Evolutionary conservation across 1,140 invertebrate species (phyloP), one percentile per base, ranked within the genome.

Genomic region (Drosophila biarmipes): DNA sequence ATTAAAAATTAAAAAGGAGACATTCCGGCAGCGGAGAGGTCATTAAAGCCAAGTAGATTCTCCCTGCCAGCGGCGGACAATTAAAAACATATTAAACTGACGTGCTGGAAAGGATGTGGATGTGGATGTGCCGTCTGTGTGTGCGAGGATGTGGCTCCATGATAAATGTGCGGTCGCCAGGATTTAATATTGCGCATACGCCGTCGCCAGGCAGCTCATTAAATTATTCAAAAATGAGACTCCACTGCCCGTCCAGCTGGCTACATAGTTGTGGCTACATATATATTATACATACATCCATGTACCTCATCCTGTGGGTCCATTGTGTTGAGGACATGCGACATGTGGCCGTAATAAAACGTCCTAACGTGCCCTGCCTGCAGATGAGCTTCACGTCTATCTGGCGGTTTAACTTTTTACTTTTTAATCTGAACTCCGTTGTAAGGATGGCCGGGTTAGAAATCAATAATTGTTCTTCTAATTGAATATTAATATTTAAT

Each of bases 401-500:
- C 19, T 17, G 15, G 10, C n/a, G 31, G 19, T 35, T 49, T 45
- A 40, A 48, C 14, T 51, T 31, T 27, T 2, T 14, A 49, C 17
- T 56, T 45, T 31, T 24, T 49, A 43, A 56, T 51, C 51, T 51
- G 43, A 42, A 63, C 40, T 55, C 31, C 27, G 14, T 10, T 45
- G 7, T 55, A 31, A 27, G 14, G 14, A 29, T 4, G 24, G 40
- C 46, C 57, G 37, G 10, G 19, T n/a, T 19, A 11, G 17, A 61
- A 85, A 80, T 86, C 78, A 86, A 86, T 85, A 78, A 57, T 46
- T 34, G 73, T 40, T 35, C 29, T 34, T 58, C 62, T 86, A 87
- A 86, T 86, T 81, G 57, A 81, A 87, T 81, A 87, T 87, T 87
- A 86, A 87, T 78, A 82, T 75, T 73, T 52, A 74, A 87, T 87